Evolutionary conservation across 2,888 invertebrate species (phyloP).

Genomic region (Portevinia maculata): DNA sequence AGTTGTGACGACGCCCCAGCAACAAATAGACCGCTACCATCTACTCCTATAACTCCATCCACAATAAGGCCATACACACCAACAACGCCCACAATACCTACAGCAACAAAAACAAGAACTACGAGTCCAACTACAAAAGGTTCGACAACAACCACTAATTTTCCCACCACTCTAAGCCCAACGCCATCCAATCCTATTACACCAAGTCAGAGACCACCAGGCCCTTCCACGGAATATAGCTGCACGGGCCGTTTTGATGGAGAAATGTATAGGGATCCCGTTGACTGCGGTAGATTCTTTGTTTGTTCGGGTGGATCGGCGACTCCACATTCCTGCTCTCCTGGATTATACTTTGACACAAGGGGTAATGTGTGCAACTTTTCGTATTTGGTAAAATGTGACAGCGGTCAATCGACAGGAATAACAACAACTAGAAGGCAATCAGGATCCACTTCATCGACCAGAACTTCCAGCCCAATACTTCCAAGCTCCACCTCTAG

Average conservation of each 20-base stretch:
- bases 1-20: background rate
- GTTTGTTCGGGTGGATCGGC: constrained; percentile 3
- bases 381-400: background rate
- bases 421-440: background rate
- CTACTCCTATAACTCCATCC: background rate
- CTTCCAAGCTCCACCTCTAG: no score
- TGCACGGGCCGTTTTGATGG: background rate
- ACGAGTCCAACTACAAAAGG: background rate
- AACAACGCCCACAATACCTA: background rate
- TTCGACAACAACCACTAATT: background rate
- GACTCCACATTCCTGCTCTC: background rate
- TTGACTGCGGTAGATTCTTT: constrained; percentile 10
- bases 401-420: background rate
- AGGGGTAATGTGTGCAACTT: background rate
- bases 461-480: no score
- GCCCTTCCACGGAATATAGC: no score
- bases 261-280: constrained; percentile 3
- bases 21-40: background rate
- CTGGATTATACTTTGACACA: constrained; percentile 1
- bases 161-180: background rate
- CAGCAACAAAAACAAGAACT: background rate
- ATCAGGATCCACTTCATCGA: background rate
- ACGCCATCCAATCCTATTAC: background rate
- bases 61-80: background rate
- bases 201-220: no score